These are phyloP conservation scores for Eupithecia dodoneata DNA, from an alignment of 2,888 invertebrate genomes.

Conservation along the genomic window DNA sequence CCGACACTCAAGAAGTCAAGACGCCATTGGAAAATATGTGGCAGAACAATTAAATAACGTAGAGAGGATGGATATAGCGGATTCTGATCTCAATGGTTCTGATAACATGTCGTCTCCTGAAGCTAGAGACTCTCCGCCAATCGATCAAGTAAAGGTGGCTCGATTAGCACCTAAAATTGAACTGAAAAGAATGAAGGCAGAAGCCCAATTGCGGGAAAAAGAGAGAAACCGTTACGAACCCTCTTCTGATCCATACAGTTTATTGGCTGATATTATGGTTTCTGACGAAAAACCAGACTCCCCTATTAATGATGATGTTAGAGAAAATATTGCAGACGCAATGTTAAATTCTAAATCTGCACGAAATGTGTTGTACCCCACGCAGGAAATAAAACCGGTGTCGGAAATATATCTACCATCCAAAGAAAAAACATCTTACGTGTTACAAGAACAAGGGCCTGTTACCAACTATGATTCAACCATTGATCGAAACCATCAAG, in stretches of 20 bases:
- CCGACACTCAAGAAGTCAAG: slow-evolving; percentile 81
- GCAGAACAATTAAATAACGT: slow-evolving; percentile 79
- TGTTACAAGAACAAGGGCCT: slow-evolving; percentile 10
- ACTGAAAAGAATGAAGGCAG: slow-evolving; percentile 80
- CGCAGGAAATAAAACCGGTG: slow-evolving; percentile 68
- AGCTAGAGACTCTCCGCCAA: slow-evolving; percentile 71
- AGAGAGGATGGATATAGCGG: slow-evolving; percentile 73
- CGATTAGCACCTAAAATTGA: slow-evolving; percentile 82
- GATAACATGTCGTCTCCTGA: slow-evolving; percentile 71
- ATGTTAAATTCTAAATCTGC: slow-evolving; percentile 35
- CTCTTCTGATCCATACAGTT: slow-evolving; percentile 30
- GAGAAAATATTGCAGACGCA: slow-evolving; percentile 32
- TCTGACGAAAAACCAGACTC: slow-evolving; percentile 35
- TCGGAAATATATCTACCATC: slow-evolving; percentile 42
- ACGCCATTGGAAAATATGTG: slow-evolving; percentile 81
- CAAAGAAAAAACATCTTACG: slow-evolving; percentile 10
- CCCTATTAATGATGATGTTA: slow-evolving; percentile 38
- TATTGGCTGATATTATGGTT: slow-evolving; percentile 35
- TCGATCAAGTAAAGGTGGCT: slow-evolving; percentile 83
- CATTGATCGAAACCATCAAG: slow-evolving; percentile 22
- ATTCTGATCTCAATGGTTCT: slow-evolving; percentile 73
- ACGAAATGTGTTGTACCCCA: slow-evolving; percentile 64
- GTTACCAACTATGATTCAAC: slow-evolving; percentile 18
- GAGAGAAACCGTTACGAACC: slow-evolving; percentile 51
- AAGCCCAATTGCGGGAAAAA: slow-evolving; percentile 69